A percentile compares a stretch with the other conserved stretches of the same genome.
Evolutionary conservation across 2,888 invertebrate species (phyloP).

Genomic region (Plagodis dolabraria): DNA sequence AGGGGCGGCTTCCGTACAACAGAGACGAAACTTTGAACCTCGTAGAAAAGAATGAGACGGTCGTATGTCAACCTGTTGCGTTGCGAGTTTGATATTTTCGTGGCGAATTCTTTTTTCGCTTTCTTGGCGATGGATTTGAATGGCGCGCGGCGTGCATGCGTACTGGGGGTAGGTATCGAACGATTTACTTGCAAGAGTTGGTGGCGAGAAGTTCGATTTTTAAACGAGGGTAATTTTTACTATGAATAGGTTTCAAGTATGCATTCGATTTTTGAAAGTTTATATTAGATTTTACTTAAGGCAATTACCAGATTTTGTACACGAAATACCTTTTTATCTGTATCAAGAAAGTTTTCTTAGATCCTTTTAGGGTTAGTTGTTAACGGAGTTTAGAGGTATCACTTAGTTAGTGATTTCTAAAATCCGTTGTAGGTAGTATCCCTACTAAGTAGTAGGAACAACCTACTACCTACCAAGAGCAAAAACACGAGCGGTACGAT

Average conservation of each 20-base stretch:
- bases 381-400: too few species aligned
- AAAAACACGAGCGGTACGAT: too few species aligned
- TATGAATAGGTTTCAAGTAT: too few species aligned
- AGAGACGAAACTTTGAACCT: constrained; percentile 76
- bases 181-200: constrained; percentile 31
- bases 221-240: constrained; percentile 10
- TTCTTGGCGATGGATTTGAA: constrained; percentile 77
- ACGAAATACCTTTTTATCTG: too few species aligned
- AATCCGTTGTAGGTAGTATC: too few species aligned
- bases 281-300: too few species aligned
- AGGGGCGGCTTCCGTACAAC: constrained; percentile 81
- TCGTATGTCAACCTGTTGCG: constrained; percentile 82
- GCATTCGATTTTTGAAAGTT: background rate
- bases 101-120: constrained; percentile 74
- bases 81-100: constrained; percentile 76
- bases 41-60: constrained; percentile 83
- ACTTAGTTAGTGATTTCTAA: too few species aligned
- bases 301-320: too few species aligned
- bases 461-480: too few species aligned
- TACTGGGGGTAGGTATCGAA: constrained; percentile 72
- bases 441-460: too few species aligned
- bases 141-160: constrained; percentile 74
- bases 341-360: too few species aligned
- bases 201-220: constrained; percentile 57
- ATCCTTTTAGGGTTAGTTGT: too few species aligned